Conservation (phyloP, 2,797 vertebrate species). For the Knipowitschia caucasica region DNA sequence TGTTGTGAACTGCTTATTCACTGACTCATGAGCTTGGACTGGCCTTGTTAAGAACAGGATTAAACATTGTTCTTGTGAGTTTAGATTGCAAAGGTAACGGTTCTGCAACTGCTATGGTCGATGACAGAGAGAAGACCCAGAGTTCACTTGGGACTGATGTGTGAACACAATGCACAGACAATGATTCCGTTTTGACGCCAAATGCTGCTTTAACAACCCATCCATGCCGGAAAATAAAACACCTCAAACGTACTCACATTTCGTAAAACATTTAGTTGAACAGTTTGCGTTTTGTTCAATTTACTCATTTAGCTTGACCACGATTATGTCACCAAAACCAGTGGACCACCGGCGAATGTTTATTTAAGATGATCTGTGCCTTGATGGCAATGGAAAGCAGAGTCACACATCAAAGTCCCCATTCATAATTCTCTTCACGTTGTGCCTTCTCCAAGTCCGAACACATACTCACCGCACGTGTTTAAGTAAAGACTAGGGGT, state of each 20-base stretch:
- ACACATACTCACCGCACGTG: conserved; percentile 46
- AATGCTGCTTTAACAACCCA: no score
- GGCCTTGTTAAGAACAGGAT: no score
- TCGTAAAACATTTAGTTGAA: not conserved
- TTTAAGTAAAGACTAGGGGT: conserved; percentile 38
- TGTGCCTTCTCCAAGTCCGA: conserved; percentile 29
- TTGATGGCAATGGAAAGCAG: not conserved
- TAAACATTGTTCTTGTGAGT: no score
- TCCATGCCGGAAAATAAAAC: no score
- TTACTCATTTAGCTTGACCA: not conserved
- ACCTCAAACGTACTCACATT: not conserved
- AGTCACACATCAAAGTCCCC: conserved; percentile 35
- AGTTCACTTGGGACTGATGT: no score
- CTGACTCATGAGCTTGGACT: no score
- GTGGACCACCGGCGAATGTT: not conserved
- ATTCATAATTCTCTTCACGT: conserved; percentile 42
- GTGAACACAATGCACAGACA: no score
- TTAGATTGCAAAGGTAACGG: no score
- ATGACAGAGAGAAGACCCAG: no score
- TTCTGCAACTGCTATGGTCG: no score
- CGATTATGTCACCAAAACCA: not conserved
- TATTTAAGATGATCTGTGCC: not conserved
- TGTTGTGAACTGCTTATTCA: no score
- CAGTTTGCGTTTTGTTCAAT: not conserved
- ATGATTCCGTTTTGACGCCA: no score